Percentiles rank a stretch among this genome's conserved stretches.
Evolutionary conservation across 2,113 vertebrate species (phyloP).

Genomic region (Pongo pygmaeus): DNA sequence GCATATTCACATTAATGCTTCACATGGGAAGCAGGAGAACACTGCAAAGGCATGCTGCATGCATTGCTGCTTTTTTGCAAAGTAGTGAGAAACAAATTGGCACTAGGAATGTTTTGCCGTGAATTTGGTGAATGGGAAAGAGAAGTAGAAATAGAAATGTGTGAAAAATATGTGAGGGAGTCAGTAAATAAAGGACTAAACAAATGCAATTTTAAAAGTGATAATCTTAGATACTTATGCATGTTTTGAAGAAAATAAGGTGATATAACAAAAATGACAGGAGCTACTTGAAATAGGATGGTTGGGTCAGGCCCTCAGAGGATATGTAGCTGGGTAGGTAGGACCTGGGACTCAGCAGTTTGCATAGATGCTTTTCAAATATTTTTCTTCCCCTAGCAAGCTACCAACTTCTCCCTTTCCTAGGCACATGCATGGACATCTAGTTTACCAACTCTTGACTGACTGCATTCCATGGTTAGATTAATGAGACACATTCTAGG

Average conservation of each 20-base stretch:
- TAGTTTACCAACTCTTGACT: neutral
- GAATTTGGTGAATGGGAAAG: neutral
- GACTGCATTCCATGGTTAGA: neutral
- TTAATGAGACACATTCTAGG: neutral
- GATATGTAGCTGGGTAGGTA: neutral
- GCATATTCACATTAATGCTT: neutral
- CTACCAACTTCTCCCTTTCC: neutral
- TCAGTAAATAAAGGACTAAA: neutral
- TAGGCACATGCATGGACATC: neutral
- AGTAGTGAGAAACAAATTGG: neutral
- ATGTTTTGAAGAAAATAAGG: neutral
- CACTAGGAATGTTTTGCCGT: neutral
- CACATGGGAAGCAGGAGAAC: neutral
- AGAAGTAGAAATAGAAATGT: neutral
- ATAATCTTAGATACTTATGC: neutral
- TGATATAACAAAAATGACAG: neutral
- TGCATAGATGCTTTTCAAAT: neutral
- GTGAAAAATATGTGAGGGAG: neutral
- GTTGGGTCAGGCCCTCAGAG: no score
- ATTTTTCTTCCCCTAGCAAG: neutral
- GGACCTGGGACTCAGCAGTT: neutral
- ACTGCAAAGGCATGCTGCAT: fast-evolving
- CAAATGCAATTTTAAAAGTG: neutral
- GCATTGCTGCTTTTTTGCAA: neutral
- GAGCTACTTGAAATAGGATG: neutral